Conservation (phyloP, 1,140 invertebrate species). For the Eufriesea mexicana region DNA sequence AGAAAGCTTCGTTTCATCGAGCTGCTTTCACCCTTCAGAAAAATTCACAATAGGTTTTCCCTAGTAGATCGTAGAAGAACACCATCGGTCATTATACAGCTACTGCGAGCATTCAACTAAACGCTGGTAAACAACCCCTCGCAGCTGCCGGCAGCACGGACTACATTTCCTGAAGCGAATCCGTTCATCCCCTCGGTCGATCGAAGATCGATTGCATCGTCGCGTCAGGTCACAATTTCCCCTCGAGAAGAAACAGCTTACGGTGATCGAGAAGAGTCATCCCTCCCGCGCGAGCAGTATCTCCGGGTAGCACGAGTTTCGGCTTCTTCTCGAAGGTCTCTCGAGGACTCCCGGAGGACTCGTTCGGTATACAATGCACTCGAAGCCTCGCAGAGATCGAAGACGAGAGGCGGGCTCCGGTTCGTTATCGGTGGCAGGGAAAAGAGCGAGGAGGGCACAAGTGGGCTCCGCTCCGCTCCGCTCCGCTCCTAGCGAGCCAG, state of each 20-base stretch:
- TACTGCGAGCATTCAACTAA: no score
- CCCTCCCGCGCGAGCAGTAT: not conserved
- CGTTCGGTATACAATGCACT: slow-evolving; percentile 32
- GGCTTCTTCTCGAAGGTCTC: not conserved
- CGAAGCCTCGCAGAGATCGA: slow-evolving; percentile 17
- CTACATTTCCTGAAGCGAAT: no score
- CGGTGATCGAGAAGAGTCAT: not conserved
- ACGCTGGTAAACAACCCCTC: no score
- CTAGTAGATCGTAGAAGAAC: no score
- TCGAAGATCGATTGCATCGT: no score
- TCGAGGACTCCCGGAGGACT: slow-evolving; percentile 8
- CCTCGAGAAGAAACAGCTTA: not conserved
- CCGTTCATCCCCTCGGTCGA: no score
- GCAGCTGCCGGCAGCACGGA: no score
- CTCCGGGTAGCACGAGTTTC: slow-evolving; percentile 6
- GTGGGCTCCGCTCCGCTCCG: slow-evolving; percentile 5
- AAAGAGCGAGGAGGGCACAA: slow-evolving; percentile 38
- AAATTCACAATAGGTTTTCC: no score
- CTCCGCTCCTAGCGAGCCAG: not conserved
- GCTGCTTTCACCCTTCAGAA: no score
- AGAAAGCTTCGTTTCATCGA: no score
- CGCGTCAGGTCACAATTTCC: no score
- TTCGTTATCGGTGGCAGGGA: slow-evolving; percentile 35
- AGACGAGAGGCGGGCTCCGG: slow-evolving; percentile 20
- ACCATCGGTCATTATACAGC: no score